These are phyloP conservation scores for Podotricha telesiphe DNA, from an alignment of 2,888 invertebrate species.

Conservation along the genomic window DNA sequence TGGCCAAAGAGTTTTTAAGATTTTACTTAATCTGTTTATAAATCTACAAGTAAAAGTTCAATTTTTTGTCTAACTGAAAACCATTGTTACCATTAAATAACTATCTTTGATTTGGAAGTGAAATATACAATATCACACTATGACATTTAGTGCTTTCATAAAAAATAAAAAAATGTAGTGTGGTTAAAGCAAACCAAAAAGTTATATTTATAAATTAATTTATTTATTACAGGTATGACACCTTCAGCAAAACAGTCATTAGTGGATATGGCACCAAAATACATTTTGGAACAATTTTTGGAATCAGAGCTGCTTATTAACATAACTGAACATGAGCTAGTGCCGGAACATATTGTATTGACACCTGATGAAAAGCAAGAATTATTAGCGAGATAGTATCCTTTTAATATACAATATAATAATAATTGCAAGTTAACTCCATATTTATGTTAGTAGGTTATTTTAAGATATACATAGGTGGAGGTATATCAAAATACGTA, in stretches of 20 bases:
- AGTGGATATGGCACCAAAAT: slow-evolving; percentile 99
- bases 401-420: slow-evolving; percentile 59
- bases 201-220: background rate
- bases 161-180: too few species aligned
- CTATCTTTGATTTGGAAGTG: too few species aligned
- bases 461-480: background rate
- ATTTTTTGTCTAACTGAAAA: too few species aligned
- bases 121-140: too few species aligned
- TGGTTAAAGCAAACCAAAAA: too few species aligned
- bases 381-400: slow-evolving; percentile 95
- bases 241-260: slow-evolving; percentile 98
- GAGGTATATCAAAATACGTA: too few species aligned
- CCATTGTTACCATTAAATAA: too few species aligned
- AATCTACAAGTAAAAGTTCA: too few species aligned
- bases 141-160: too few species aligned
- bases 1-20: too few species aligned
- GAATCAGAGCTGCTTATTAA: slow-evolving; percentile 98
- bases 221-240: slow-evolving; percentile 91
- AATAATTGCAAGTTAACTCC: background rate
- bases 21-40: too few species aligned
- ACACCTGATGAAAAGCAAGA: slow-evolving; percentile 99
- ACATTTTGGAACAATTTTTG: slow-evolving; percentile 97
- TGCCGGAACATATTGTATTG: slow-evolving; percentile 99
- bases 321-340: slow-evolving; percentile 98
- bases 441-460: background rate